Percentiles rank a stretch among this genome's conserved stretches.
Conservation (phyloP, 2,113 vertebrate species). For the rabbit (Oryctolagus cuniculus) region DNA sequence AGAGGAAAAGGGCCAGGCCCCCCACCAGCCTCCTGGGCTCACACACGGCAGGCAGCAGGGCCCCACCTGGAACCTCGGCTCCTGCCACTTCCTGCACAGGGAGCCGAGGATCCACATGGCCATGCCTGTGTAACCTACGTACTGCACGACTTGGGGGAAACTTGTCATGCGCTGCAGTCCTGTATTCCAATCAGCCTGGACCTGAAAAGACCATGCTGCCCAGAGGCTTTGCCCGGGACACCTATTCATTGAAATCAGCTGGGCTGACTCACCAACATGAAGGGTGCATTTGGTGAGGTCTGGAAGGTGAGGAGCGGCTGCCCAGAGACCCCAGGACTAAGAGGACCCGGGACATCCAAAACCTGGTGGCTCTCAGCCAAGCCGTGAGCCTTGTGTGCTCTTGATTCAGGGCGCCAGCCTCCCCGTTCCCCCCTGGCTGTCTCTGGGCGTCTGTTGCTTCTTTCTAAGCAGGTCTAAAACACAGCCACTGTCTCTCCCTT, state of each 20-base stretch:
- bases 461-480: neutral
- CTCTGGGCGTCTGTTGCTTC: neutral
- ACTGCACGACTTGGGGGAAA: accelerated
- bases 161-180: neutral
- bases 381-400: neutral
- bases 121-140: neutral
- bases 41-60: accelerated
- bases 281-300: conserved; percentile 5
- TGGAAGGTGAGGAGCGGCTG: neutral
- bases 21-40: neutral
- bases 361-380: conserved; percentile 5
- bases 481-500: neutral
- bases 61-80: neutral
- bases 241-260: conserved; percentile 61
- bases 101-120: neutral
- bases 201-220: neutral
- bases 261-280: neutral
- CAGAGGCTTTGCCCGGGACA: neutral
- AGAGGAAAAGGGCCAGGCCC: neutral
- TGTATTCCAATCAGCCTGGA: neutral
- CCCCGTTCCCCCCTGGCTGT: neutral
- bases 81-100: no score
- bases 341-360: neutral
- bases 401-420: neutral
- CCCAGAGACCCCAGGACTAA: neutral